These are phyloP conservation scores for Torymus tubicola DNA, from an alignment of 2,888 invertebrate genomes.

Conservation along the genomic window DNA sequence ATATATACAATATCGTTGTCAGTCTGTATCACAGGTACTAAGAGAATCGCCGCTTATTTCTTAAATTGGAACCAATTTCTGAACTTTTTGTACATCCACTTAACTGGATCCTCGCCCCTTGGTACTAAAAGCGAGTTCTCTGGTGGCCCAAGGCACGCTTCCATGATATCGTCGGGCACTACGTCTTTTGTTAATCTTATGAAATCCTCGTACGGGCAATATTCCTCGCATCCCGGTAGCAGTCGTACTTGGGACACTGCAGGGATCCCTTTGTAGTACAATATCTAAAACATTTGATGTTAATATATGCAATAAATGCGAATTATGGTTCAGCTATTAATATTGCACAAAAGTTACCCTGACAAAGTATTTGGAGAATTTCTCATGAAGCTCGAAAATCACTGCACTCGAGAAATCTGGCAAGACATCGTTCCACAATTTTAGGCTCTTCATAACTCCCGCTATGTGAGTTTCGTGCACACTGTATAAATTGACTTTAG, in stretches of 20 bases:
- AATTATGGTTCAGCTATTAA: no score
- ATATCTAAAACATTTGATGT: conserved; percentile 1
- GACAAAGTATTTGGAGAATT: conserved; percentile 12
- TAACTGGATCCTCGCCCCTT: background rate
- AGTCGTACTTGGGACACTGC: background rate
- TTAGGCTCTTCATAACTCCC: conserved; percentile 12
- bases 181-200: conserved; percentile 5
- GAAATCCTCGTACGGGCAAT: conserved; percentile 24
- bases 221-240: conserved; percentile 24
- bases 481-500: conserved; percentile 15
- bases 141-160: conserved; percentile 16
- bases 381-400: conserved; percentile 29
- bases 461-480: conserved; percentile 26
- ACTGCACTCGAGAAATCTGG: conserved; percentile 38
- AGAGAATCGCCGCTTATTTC: no score
- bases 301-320: background rate
- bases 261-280: conserved; percentile 25
- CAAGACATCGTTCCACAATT: conserved; percentile 10
- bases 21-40: no score
- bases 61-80: conserved; percentile 11
- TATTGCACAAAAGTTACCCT: conserved; percentile 13
- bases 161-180: conserved; percentile 7
- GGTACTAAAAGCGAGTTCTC: conserved; percentile 1
- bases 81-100: conserved; percentile 27
- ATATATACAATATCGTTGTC: no score